Evolutionary conservation across 2,888 invertebrate genomes (phyloP).

Genomic region (Darwinula stevensoni): DNA sequence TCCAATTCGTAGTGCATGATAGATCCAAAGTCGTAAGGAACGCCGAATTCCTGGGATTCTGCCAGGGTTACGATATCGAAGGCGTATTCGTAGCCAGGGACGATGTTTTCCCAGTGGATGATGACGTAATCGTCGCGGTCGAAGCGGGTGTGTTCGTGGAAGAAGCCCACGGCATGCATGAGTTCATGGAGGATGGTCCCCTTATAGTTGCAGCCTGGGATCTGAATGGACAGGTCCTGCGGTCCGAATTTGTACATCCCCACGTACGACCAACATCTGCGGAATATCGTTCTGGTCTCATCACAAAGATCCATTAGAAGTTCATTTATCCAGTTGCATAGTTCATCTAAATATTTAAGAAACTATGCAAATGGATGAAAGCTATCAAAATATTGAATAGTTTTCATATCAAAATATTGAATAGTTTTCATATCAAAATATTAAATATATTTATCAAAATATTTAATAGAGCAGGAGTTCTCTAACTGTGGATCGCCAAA

Average conservation of each 20-base stretch:
- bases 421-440: no score
- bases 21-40: background rate
- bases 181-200: background rate
- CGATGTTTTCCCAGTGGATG: background rate
- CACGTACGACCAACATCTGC: background rate
- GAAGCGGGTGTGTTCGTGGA: background rate
- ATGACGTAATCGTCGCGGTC: background rate
- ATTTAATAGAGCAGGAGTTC: no score
- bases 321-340: no score
- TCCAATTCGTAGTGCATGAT: slow-evolving; percentile 1
- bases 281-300: no score
- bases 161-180: slow-evolving; percentile 1
- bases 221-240: background rate
- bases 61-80: background rate
- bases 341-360: no score
- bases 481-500: no score
- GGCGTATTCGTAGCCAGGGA: background rate
- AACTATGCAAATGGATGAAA: no score
- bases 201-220: slow-evolving; percentile 1
- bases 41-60: slow-evolving; percentile 1
- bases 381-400: no score
- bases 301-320: no score
- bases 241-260: background rate
- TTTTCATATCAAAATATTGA: no score
- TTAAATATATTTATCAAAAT: no score